Evolutionary conservation across 2,113 vertebrate genomes (phyloP).

Genomic region (Tupaia tana): DNA sequence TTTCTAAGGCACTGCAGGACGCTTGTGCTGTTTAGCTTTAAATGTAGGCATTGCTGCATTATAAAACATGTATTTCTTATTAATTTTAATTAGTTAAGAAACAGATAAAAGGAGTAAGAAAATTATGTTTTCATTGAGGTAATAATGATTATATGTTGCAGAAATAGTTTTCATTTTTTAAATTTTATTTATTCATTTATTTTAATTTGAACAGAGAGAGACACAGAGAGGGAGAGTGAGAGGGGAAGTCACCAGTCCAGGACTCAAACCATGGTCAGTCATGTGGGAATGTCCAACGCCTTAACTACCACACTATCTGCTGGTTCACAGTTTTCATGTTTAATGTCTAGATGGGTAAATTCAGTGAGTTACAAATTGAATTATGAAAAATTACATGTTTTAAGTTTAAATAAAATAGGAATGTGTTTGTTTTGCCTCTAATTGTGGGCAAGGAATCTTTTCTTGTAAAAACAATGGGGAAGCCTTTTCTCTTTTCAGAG

Average conservation of each 20-base stretch:
- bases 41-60: background rate
- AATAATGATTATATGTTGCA: constrained; percentile 34
- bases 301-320: no score
- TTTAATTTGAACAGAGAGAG: no score
- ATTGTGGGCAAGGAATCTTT: background rate
- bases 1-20: background rate
- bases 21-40: background rate
- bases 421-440: background rate
- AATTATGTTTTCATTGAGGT: constrained; percentile 27
- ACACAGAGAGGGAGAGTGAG: no score
- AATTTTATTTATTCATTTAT: no score
- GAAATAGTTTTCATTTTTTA: background rate
- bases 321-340: no score
- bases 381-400: background rate
- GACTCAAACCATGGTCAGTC: no score
- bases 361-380: constrained; percentile 6
- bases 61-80: background rate
- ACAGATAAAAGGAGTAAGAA: constrained; percentile 10
- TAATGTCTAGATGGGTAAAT: background rate
- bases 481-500: background rate
- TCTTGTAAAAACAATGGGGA: background rate
- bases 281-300: no score
- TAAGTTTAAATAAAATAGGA: background rate
- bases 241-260: no score
- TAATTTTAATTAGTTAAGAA: constrained; percentile 53